Evolutionary conservation across 2,113 vertebrate species (phyloP).

Genomic region (Bostrychus sinensis): DNA sequence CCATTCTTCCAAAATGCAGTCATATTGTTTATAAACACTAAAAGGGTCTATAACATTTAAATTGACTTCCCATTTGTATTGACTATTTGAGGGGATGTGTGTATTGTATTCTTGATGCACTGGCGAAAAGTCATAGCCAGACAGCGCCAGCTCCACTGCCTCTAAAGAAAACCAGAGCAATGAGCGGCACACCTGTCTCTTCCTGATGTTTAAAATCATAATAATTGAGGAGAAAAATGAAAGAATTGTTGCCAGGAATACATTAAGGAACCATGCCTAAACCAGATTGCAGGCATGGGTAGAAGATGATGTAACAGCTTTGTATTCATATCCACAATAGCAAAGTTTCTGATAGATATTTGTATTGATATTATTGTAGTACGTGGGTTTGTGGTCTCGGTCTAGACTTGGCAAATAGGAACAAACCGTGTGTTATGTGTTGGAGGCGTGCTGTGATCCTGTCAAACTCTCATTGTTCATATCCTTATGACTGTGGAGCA

Average conservation of each 20-base stretch:
- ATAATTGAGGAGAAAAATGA: constrained; percentile 42
- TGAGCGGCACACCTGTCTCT: constrained; percentile 41
- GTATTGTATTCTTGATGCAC: constrained; percentile 17
- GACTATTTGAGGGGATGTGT: not conserved
- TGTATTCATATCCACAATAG: not conserved
- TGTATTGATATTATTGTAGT: constrained; percentile 6
- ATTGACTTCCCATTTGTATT: not conserved
- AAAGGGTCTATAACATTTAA: not conserved
- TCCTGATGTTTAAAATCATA: constrained; percentile 45
- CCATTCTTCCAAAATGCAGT: no score
- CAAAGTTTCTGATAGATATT: constrained; percentile 1
- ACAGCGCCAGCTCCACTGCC: constrained; percentile 27
- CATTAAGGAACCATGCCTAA: constrained; percentile 21
- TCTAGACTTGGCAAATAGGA: constrained; percentile 10
- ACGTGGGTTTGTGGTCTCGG: not conserved
- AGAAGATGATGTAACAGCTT: constrained; percentile 25
- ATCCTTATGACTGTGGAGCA: not conserved
- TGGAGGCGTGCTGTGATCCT: constrained; percentile 2
- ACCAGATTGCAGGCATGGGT: constrained; percentile 5
- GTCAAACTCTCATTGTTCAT: not conserved
- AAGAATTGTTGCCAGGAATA: constrained; percentile 31
- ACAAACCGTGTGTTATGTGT: not conserved
- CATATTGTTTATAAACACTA: constrained; percentile 9
- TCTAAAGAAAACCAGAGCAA: constrained; percentile 40
- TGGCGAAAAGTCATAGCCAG: constrained; percentile 37